Conservation (phyloP, 2,888 invertebrate genomes). For the Troilus luridus region DNA sequence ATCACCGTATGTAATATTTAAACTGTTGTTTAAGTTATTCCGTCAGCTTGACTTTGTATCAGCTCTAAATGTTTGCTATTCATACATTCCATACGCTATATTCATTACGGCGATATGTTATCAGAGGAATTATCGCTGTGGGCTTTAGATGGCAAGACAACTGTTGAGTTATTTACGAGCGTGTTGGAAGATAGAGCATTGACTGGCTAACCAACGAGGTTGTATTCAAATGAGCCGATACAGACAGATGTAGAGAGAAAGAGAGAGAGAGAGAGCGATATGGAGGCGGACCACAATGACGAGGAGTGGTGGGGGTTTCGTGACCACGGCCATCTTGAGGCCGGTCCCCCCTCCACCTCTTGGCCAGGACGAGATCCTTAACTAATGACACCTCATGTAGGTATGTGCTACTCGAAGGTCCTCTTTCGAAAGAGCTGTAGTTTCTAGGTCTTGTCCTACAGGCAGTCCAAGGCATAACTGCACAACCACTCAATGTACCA, state of each 20-base stretch:
- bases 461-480: too few relatives aligned
- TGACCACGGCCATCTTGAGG: constrained; percentile 52
- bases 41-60: too few relatives aligned
- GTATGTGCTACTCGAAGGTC: neutral
- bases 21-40: too few relatives aligned
- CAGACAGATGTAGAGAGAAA: neutral
- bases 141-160: constrained; percentile 8
- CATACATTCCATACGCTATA: neutral
- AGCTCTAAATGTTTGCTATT: neutral
- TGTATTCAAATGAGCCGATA: constrained; percentile 33
- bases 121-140: neutral
- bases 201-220: constrained; percentile 26
- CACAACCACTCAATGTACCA: too few relatives aligned
- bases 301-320: constrained; percentile 38
- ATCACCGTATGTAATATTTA: too few relatives aligned
- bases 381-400: constrained; percentile 24
- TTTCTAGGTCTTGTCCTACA: neutral
- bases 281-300: neutral
- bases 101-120: neutral
- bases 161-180: constrained; percentile 36
- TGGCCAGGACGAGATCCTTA: neutral
- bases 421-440: neutral
- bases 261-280: neutral
- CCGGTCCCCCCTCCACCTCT: neutral
- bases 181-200: neutral